phyloP scores from a whole-genome alignment of 2,113 vertebrate genomes.

The Myotis lucifugus region DNA sequence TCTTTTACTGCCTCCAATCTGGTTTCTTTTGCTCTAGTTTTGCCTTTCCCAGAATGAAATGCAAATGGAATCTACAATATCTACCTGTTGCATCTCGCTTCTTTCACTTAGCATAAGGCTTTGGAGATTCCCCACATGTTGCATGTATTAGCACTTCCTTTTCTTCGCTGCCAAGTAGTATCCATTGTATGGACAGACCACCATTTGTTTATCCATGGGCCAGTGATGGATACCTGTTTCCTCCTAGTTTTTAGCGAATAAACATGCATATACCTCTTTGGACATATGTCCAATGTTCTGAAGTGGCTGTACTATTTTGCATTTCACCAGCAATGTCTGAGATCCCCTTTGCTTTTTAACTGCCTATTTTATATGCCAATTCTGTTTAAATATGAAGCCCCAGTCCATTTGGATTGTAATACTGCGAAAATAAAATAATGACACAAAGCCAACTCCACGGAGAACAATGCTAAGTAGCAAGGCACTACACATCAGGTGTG shows the following conservation, averaged over 20 bases:
- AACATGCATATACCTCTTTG: not conserved
- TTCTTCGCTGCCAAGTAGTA: not conserved
- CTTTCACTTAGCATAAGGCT: not conserved
- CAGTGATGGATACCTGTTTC: not conserved
- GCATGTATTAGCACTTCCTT: not conserved
- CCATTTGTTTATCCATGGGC: not conserved
- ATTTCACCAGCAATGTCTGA: not conserved
- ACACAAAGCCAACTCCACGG: not conserved
- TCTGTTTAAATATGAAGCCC: not conserved
- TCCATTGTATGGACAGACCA: not conserved
- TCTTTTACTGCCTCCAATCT: not conserved
- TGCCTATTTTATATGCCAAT: not conserved
- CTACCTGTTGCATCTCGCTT: not conserved
- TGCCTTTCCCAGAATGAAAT: conserved; percentile 8
- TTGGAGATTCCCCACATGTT: not conserved
- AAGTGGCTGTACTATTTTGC: not conserved
- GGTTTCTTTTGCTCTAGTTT: not conserved
- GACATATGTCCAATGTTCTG: not conserved
- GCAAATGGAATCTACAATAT: not conserved
- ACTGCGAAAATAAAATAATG: not conserved
- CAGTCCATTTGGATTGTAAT: not conserved
- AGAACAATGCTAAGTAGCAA: not conserved
- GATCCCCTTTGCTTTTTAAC: not conserved
- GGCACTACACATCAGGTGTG: not conserved
- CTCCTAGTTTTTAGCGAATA: not conserved